These are phyloP conservation scores for Sitta europaea DNA, from an alignment of 2,113 vertebrate species.

Conservation along the genomic window DNA sequence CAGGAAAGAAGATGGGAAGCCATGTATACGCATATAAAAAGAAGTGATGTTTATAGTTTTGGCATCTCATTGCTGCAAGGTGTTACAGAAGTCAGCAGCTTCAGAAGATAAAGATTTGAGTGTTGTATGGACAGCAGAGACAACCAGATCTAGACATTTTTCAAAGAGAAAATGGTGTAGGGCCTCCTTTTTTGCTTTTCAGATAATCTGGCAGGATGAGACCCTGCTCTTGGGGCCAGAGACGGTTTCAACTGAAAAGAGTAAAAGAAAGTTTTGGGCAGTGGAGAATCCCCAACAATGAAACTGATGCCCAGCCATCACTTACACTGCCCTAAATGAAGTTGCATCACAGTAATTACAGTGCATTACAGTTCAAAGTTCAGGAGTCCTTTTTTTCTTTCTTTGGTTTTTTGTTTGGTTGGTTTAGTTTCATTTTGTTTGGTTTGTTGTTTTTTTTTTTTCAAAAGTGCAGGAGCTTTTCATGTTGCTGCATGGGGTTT, in stretches of 20 bases:
- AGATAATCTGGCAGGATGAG: background rate
- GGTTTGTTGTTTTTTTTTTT: background rate
- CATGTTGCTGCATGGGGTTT: background rate
- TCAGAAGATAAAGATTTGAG: background rate
- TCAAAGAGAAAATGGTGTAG: background rate
- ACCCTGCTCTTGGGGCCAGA: background rate
- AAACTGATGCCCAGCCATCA: rapidly evolving
- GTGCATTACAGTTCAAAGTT: background rate
- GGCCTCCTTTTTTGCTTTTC: background rate
- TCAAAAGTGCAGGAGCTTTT: background rate
- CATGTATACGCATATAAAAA: background rate
- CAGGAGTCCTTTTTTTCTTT: background rate
- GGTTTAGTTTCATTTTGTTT: background rate
- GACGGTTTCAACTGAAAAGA: background rate
- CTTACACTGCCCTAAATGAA: background rate
- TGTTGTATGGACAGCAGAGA: background rate
- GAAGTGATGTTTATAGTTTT: background rate
- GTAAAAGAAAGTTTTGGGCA: background rate
- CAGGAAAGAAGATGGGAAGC: background rate
- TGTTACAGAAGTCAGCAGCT: background rate
- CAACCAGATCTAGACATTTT: background rate
- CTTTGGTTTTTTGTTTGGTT: rapidly evolving
- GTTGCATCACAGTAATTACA: background rate
- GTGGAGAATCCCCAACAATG: background rate
- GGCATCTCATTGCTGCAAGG: background rate